phyloP scores from a whole-genome alignment of 2,797 vertebrate species.

The Schizothorax lantsangensis region DNA sequence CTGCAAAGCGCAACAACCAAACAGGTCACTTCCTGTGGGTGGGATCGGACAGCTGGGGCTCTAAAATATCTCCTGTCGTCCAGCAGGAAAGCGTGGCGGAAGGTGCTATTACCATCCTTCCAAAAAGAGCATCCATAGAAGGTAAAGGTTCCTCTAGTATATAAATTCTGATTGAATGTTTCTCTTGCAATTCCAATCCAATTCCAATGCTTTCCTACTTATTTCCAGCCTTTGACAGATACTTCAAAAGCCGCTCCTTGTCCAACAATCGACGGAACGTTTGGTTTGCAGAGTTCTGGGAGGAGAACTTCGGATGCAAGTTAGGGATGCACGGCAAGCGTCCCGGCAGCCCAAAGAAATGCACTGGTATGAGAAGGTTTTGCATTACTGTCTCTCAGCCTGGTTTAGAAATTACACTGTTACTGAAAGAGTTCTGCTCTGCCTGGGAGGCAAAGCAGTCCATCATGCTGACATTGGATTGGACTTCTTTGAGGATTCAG shows the following conservation, averaged over 20 bases:
- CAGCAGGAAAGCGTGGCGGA: slow-evolving; percentile 93
- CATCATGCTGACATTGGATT: slow-evolving; percentile 33
- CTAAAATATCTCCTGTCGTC: slow-evolving; percentile 93
- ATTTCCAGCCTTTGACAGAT: slow-evolving; percentile 89
- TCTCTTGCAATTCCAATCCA: neutral
- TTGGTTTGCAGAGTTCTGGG: slow-evolving; percentile 99
- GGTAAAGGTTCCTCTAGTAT: slow-evolving; percentile 75
- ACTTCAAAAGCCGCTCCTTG: slow-evolving; percentile 95
- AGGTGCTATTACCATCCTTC: slow-evolving; percentile 95
- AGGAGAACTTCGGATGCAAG: slow-evolving; percentile 96
- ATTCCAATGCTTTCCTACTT: neutral
- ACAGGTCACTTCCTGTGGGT: slow-evolving; percentile 98
- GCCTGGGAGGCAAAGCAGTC: slow-evolving; percentile 26
- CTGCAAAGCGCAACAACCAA: slow-evolving; percentile 90
- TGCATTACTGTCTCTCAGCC: slow-evolving; percentile 1
- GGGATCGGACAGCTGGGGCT: slow-evolving; percentile 97
- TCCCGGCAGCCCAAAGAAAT: slow-evolving; percentile 92
- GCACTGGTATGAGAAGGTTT: slow-evolving; percentile 85
- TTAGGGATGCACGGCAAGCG: slow-evolving; percentile 95
- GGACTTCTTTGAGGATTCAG: slow-evolving; percentile 29
- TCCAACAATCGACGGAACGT: slow-evolving; percentile 96
- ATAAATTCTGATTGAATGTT: neutral
- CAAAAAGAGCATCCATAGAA: slow-evolving; percentile 93
- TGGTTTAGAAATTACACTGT: slow-evolving; percentile 1
- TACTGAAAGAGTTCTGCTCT: slow-evolving; percentile 21